Conservation (phyloP, 2,888 invertebrate species). For the Phanerotoma sp. region DNA sequence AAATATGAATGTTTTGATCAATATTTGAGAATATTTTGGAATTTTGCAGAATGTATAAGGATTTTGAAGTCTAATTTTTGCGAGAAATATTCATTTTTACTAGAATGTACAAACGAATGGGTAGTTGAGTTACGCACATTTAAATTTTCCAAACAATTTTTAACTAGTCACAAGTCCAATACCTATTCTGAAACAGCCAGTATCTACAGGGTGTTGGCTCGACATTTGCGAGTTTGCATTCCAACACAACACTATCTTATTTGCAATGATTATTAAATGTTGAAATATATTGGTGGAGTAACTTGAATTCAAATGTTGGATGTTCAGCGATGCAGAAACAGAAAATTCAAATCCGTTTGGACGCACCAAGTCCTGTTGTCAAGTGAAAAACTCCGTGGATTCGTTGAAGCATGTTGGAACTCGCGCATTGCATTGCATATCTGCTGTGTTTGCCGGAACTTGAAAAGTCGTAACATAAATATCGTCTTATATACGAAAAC, state of each 20-base stretch:
- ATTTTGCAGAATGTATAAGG: too few species aligned
- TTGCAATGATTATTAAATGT: constrained; percentile 17
- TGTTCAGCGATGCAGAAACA: background rate
- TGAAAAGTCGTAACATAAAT: constrained; percentile 34
- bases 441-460: constrained; percentile 27
- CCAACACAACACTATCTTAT: constrained; percentile 7
- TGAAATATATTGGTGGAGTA: background rate
- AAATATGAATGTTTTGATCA: too few species aligned
- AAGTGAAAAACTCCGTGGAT: constrained; percentile 11
- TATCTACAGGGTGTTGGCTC: constrained; percentile 8
- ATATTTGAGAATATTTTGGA: too few species aligned
- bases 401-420: constrained; percentile 11
- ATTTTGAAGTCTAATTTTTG: too few species aligned
- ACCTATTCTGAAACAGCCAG: too few species aligned
- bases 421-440: constrained; percentile 23
- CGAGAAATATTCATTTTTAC: too few species aligned
- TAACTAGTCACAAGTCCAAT: too few species aligned
- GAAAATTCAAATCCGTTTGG: constrained; percentile 7
- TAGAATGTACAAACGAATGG: too few species aligned
- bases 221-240: constrained; percentile 5
- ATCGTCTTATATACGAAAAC: constrained; percentile 21
- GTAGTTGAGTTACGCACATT: too few species aligned
- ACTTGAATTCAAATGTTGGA: constrained; percentile 6
- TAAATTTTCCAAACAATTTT: too few species aligned
- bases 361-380: constrained; percentile 2